Evolutionary conservation across 2,888 invertebrate species (phyloP), one percentile per base, ranked within the genome.

Genomic region (Drosophila buzzatii): DNA sequence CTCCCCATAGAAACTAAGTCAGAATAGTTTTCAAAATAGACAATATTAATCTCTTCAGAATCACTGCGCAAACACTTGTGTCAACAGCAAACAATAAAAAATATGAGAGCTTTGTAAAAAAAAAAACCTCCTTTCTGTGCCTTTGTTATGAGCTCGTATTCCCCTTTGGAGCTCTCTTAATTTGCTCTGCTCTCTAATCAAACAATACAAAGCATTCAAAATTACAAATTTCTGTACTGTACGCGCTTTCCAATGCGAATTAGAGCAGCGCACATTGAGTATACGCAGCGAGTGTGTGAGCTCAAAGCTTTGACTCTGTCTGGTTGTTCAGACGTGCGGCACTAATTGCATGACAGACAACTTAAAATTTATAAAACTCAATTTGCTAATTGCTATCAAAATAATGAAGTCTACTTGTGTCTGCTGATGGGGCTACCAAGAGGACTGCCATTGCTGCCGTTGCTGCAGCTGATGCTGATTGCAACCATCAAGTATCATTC

Each of bases 371-470:
- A 81, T 76, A 81, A 75, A 85, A 90, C 88, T 90, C 83, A 90
- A 89, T 90, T 89, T 89, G 81, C 90, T 90, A 89, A 89, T 89
- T 89, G 89, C 90, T 76, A 84, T 90, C 82, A 81, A 85, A 90
- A 90, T 87, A 88, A 90, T 90, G 89, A 86, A 86, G 86, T 86
- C 82, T 58, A 59, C 73, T 61, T 45, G 20, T 31, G 61, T 20
- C 56, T 18, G 68, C 18, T 10, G 33, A 47, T 41, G 41, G 18
- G n/a, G n/a, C 27, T 9, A n/a, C 39, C 35, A 20, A n/a, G 33
- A 33, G 31, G 57, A 23, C 12, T 6, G 31, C 47, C 14, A 12
- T 14, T 16, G 31, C 18, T 0, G 44, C 35, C 44, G n/a, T 18
- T 23, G 56, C 35, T 45, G 47, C 71, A 70, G 66, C 67, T 89